Evolutionary conservation across 92 coral and sea anemone species (phyloP), one percentile per base, ranked within the genome.

Genomic region (Parazoanthus darwini): DNA sequence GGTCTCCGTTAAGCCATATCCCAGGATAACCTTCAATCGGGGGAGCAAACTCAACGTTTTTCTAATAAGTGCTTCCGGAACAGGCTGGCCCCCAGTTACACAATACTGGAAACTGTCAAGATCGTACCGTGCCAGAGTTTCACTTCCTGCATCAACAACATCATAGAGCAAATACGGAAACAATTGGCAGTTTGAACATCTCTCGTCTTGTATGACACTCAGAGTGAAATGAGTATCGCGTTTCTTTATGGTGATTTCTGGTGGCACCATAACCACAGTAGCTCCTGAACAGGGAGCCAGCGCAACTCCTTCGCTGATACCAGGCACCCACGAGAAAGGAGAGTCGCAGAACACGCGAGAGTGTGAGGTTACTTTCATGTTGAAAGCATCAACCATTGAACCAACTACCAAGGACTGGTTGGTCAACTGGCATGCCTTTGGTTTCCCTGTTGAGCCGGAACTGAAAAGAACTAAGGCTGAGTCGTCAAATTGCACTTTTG

Each of bases 401-500:
- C 90, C 92, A 65, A 75, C 80, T n/a, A 86, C 84, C 50, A 86
- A 63, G 20, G 86, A 63, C 51, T 86, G 90, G 81, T 90, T 74
- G 9, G 92, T 82, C 26, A 80, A 75, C 48, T 85, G 89, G 36
- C 51, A 63, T 11, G 82, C 74, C 73, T 90, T 90, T 54, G 88
- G 90, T 76, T 23, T 59, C 1, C 90, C 89, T 4, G 92, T 90
- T 80, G 82, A 70, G 0, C 92, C 92, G 39, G 92, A 90, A 29
- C 90, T 90, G 78, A 39, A 0, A 39, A 73, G 42, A 46, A 35
- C 44, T 46, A 73, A 33, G 6, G 78, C 78, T 2, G 78, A 42
- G 39, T 73, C 78, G 29, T 73, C 78, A 36, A 73, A 73, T 11
- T 73, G 78, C 16, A 73, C 78, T 10, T 23, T 73, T 4, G 38